Evolutionary conservation across 2,113 vertebrate species (phyloP), one percentile per base, ranked within the genome.

Genomic region (Vicugna pacos): DNA sequence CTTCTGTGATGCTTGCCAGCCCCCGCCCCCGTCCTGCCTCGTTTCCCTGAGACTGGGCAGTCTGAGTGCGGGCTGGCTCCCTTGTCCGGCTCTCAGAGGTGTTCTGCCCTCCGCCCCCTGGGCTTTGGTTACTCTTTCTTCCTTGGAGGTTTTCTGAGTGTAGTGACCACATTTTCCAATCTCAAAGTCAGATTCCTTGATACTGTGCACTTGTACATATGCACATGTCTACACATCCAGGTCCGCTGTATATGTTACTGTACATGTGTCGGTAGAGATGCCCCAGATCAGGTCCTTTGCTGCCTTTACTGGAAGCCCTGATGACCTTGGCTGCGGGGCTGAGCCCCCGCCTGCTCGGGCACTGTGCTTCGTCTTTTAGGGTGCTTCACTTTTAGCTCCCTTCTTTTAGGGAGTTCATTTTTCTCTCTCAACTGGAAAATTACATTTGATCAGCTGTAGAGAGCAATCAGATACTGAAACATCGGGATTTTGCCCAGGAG

Each of bases 391-490:
- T 90, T 95, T 69, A 79, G 26, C 52, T 83, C 62, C 58, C 50
- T 96, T 91, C 13, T 93, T 92, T 96, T 38, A 95, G 89, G 48
- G 83, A 93, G 95, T 97, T 97, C 92, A 97, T 98, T 98, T 97
- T 97, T 97, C 93, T 97, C 97, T 97, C 90, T 98, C 97, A 98
- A 96, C 94, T 96, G 93, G 96, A 98, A 98, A 98, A 97, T 98
- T 97, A 97, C 95, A 97, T 98, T 97, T 96, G 96, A 96, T 98
- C 97, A 91, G 96, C 95, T 94, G 87, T 94, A 97, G 93, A 98
- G 80, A 97, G 96, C 97, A 98, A 97, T 98, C 96, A 97, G 80
- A 87, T 69, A 96, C 82, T 8, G 65, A 96, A 96, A 91, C 97
- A 97, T 85, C 95, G 93, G 92, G 92, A 97, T 96, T 97, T 96